Percentiles rank a stretch among this genome's conserved stretches.
phyloP scores from a whole-genome alignment of 2,888 invertebrate genomes.

The Lasioglossum oenotherae region DNA sequence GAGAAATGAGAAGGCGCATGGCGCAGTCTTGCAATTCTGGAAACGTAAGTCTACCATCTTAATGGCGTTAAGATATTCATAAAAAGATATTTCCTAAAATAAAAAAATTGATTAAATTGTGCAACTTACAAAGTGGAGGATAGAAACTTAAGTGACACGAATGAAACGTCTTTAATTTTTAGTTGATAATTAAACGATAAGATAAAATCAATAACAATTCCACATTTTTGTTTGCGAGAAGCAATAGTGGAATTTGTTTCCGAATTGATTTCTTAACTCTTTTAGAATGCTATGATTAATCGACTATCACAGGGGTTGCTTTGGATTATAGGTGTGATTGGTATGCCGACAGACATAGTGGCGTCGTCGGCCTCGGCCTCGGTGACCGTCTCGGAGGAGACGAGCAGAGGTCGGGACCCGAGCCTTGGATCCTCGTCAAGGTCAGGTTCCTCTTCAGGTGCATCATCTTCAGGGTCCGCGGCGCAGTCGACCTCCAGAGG shows the following conservation, averaged over 20 bases:
- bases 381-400: slow-evolving; percentile 77
- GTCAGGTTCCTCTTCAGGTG: slow-evolving; percentile 70
- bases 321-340: slow-evolving; percentile 67
- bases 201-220: no score
- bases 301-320: neutral
- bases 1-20: no score
- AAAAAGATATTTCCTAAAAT: no score
- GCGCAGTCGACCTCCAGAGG: slow-evolving; percentile 85
- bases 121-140: no score
- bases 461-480: slow-evolving; percentile 81
- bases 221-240: no score
- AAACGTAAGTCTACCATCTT: neutral
- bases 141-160: no score
- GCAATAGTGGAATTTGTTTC: no score
- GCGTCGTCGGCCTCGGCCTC: slow-evolving; percentile 79
- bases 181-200: no score
- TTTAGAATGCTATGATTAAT: neutral
- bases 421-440: slow-evolving; percentile 73
- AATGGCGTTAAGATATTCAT: neutral
- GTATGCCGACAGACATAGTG: slow-evolving; percentile 83
- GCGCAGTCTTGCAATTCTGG: no score
- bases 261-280: no score
- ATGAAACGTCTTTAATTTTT: no score
- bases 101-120: no score
- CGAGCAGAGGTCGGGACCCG: slow-evolving; percentile 75